Conservation (phyloP, 2,113 vertebrate species). For the Oncorhynchus tshawytscha region DNA sequence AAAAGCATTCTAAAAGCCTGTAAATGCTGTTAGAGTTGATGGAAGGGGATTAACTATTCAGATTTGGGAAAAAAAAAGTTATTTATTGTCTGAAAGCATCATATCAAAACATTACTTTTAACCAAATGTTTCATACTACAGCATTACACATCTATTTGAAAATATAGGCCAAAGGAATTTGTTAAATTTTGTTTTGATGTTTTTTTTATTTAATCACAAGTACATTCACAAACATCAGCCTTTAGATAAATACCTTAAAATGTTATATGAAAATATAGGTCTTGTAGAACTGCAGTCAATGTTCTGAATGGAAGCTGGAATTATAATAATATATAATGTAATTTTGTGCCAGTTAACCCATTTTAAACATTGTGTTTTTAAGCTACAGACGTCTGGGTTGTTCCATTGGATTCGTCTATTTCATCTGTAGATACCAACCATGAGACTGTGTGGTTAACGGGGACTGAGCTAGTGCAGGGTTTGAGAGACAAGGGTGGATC, state of each 20-base stretch:
- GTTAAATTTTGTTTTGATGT: slow-evolving; percentile 23
- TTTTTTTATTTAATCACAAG: neutral
- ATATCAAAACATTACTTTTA: slow-evolving; percentile 26
- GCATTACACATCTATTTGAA: slow-evolving; percentile 31
- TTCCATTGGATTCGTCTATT: too few relatives aligned
- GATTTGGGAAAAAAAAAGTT: slow-evolving; percentile 22
- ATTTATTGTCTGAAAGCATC: slow-evolving; percentile 38
- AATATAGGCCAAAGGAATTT: slow-evolving; percentile 61
- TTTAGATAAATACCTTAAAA: neutral
- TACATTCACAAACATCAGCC: neutral
- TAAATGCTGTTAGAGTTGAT: slow-evolving; percentile 56
- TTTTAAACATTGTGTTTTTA: too few relatives aligned
- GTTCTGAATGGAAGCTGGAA: neutral
- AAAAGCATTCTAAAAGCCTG: slow-evolving; percentile 57
- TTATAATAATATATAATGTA: slow-evolving; percentile 7
- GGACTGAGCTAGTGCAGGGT: too few relatives aligned
- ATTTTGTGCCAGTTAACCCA: neutral
- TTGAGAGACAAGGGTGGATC: too few relatives aligned
- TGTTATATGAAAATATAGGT: neutral
- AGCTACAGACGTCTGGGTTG: too few relatives aligned
- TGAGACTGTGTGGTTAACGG: too few relatives aligned
- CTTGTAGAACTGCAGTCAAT: neutral
- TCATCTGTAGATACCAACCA: too few relatives aligned
- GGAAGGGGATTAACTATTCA: slow-evolving; percentile 64
- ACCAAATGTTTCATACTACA: slow-evolving; percentile 36